These are phyloP conservation scores for Istiophorus platypterus DNA, from an alignment of 2,113 vertebrate genomes.

Conservation along the genomic window DNA sequence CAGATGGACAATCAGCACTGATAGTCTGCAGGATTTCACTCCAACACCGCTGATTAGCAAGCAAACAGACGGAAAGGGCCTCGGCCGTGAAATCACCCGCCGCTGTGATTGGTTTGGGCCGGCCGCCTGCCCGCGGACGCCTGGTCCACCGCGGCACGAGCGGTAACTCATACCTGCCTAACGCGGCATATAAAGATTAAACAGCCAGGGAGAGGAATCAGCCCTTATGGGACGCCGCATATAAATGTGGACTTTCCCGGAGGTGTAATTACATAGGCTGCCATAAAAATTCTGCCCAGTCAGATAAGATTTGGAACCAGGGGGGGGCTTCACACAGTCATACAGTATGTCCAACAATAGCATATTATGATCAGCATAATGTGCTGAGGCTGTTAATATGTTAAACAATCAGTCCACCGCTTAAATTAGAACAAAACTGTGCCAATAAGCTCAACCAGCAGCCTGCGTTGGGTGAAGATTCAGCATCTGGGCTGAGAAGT, in stretches of 20 bases:
- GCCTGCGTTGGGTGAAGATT: too few relatives aligned
- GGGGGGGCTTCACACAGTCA: neutral
- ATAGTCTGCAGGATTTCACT: neutral
- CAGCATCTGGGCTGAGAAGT: too few relatives aligned
- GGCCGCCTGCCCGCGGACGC: too few relatives aligned
- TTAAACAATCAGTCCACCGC: neutral
- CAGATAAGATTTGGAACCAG: neutral
- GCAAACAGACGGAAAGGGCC: neutral
- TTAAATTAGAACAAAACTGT: too few relatives aligned
- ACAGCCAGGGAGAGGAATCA: neutral
- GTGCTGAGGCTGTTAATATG: neutral
- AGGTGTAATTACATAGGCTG: neutral
- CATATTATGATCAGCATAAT: neutral
- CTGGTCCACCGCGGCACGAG: too few relatives aligned
- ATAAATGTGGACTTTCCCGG: neutral
- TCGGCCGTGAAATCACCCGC: neutral
- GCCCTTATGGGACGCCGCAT: neutral
- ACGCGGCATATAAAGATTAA: neutral
- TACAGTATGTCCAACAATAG: neutral
- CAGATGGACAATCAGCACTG: neutral
- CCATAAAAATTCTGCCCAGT: neutral
- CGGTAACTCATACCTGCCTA: neutral
- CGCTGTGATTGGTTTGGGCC: neutral
- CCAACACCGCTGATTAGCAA: neutral
- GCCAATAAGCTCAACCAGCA: too few relatives aligned